phyloP scores from a whole-genome alignment of 2,888 invertebrate species.

The Chelonus formosanus region DNA sequence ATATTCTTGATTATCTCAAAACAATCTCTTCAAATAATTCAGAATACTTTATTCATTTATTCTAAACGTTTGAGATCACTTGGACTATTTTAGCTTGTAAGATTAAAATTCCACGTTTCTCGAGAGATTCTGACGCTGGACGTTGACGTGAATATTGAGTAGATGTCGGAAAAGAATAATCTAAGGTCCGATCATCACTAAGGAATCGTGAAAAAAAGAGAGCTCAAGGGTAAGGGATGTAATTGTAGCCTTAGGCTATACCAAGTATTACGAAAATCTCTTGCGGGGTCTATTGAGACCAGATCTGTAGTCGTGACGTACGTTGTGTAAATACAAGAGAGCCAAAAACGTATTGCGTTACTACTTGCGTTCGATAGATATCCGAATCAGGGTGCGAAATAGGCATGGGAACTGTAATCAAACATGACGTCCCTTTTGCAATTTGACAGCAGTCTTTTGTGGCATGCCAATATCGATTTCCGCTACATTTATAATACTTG shows the following conservation, averaged over 20 bases:
- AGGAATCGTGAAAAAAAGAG: conserved; percentile 5
- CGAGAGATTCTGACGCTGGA: neutral
- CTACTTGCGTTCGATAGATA: conserved; percentile 38
- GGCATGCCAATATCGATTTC: conserved; percentile 35
- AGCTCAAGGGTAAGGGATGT: conserved; percentile 29
- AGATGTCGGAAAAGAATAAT: conserved; percentile 15
- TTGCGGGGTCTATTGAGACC: conserved; percentile 38
- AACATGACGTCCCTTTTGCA: conserved; percentile 47
- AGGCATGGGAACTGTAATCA: conserved; percentile 49
- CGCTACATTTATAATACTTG: conserved; percentile 21
- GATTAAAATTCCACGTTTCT: conserved; percentile 16
- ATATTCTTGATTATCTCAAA: too few species aligned
- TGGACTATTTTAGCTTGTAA: neutral
- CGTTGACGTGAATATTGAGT: conserved; percentile 15
- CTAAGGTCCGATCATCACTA: conserved; percentile 20
- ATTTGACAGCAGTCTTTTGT: conserved; percentile 35
- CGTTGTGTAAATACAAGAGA: conserved; percentile 50
- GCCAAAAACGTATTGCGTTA: conserved; percentile 45
- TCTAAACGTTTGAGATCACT: neutral
- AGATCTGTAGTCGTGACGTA: conserved; percentile 37
- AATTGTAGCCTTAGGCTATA: conserved; percentile 37
- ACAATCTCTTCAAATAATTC: too few species aligned
- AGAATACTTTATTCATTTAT: neutral
- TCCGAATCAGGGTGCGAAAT: conserved; percentile 48
- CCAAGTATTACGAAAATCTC: conserved; percentile 45